Evolutionary conservation across 2,888 invertebrate species (phyloP).

Genomic region (Lasioglossum zephyrum): DNA sequence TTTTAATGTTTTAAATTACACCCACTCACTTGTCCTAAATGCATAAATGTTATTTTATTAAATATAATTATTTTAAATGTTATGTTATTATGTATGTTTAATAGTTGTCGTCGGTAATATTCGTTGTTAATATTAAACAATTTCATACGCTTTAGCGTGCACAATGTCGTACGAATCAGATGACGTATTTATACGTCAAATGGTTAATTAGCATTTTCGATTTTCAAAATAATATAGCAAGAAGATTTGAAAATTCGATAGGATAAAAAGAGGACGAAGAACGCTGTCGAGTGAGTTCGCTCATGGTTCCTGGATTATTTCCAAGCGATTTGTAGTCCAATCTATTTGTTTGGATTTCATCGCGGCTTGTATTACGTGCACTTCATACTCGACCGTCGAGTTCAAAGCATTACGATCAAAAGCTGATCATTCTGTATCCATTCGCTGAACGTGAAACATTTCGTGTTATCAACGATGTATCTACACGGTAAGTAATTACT

Average conservation of each 20-base stretch:
- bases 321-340: constrained; percentile 20
- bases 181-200: not conserved
- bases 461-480: not conserved
- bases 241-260: not conserved
- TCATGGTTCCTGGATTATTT: constrained; percentile 49
- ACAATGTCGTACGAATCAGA: not conserved
- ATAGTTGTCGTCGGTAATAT: no score
- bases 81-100: no score
- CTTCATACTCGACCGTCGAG: not conserved
- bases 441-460: not conserved
- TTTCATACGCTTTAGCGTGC: not conserved
- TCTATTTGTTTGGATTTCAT: not conserved
- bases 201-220: not conserved
- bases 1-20: no score
- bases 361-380: not conserved
- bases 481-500: not conserved
- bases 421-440: not conserved
- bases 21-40: no score
- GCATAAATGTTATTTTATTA: no score
- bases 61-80: no score
- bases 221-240: not conserved
- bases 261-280: not conserved
- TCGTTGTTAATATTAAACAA: no score
- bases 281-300: not conserved
- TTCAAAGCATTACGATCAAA: not conserved